Evolutionary conservation across 2,797 vertebrate species (phyloP), one percentile per base, ranked within the genome.

Genomic region (Anisognathus igniventris): DNA sequence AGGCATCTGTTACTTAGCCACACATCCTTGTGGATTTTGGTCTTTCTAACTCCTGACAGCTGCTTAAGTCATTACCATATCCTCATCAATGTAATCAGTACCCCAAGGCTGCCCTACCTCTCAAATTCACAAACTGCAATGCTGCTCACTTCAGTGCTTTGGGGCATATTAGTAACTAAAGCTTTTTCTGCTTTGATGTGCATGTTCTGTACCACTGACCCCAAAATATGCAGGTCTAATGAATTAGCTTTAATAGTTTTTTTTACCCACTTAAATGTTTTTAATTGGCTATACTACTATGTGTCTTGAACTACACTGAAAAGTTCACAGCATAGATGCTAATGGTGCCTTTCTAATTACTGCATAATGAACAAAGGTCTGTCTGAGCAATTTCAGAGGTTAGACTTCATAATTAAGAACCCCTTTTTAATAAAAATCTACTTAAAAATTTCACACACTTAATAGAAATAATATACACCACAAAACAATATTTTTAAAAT

Each of bases 281-380:
- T 98, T 98, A 98, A 98, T 98, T 98, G 97, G 95, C 82, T 98
- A 86, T 97, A 97, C 95, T 93, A 96, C 92, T 96, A 93, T 96
- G 61, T 97, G 95, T 97, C 95, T 93, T 97, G 97, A 97, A 97
- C 97, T 98, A 97, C 96, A 97, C 47, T 93, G 94, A 96, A 97
- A 98, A 97, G 97, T 98, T 98, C 98, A 98, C 42, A 96, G 91
- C 92, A 92, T 95, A 95, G 95, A 96, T 97, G 96, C 92, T 98
- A 98, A 98, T 98, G 92, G 95, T 94, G 95, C 93, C 95, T 97
- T 97, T 97, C 92, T 98, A 98, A 98, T 98, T 98, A 98, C 96
- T 96, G 81, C 96, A 75, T 97, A 97, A 97, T 96, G 96, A 97
- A 96, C 91, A 97, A 97, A 98, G 95, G 95, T 97, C 97, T 97